Evolutionary conservation across 2,888 invertebrate species (phyloP), one percentile per base, ranked within the genome.

Genomic region (Pterostichus madidus): DNA sequence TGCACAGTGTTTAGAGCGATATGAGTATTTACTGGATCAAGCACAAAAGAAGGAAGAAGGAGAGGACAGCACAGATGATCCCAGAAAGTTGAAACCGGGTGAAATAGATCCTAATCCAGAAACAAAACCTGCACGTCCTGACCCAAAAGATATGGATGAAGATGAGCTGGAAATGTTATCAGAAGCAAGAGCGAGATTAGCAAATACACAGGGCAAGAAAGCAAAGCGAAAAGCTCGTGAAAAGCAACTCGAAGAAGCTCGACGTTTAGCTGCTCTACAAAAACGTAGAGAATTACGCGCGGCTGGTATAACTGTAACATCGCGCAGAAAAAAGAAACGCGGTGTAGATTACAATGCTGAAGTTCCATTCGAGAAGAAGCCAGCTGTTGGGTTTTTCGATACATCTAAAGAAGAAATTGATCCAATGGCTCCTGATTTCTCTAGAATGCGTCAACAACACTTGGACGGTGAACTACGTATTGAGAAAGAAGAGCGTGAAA

Each of bases 61-160:
- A 2, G 97, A 97, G 86, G 98, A 97, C 90, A 93, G 94, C 84
- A 94, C 94, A 46, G 98, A 98, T 91, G 99, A 99, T 90, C 99
- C 99, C 0, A 93, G 99, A 46, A 99, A 99, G 89, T 91, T 99
- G 56, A 98, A 98, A 89, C 99, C 99, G 0, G 99, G 99, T 32
- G 99, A 99, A 92, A 99, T 99, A 87, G 99, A 99, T 91, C 99
- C 99, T 0, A 99, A 99, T 91, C 99, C 99, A 8, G 99, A 99
- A 91, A 99, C 99, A 0, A 99, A 99, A 90, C 99, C 99, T 2
- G 99, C 99, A 0, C 92, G 99, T 76, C 99, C 99, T 0, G 99
- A 99, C 91, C 99, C 99, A 1, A 98, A 99, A 87, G 99, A 99
- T 88, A 99, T 99, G 99, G 99, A 99, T 90, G 99, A 99, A 93